Evolutionary conservation across 2,113 vertebrate genomes (phyloP).

Genomic region (Bufo bufo): DNA sequence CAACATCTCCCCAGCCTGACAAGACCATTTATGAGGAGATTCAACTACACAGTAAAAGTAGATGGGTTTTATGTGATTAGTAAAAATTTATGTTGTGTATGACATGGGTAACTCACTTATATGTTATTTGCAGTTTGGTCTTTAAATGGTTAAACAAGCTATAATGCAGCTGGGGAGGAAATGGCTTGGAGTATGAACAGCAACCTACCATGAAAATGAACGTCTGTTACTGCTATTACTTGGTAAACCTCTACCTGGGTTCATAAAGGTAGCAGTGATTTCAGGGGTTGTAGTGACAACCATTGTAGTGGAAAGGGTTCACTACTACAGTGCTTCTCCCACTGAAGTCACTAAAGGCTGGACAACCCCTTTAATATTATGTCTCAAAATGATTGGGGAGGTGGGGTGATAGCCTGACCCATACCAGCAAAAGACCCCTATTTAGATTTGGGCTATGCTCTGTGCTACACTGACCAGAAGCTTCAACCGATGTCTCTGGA

Average conservation of each 20-base stretch:
- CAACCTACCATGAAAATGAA: too few relatives aligned
- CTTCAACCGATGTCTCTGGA: not conserved
- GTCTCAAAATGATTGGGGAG: not conserved
- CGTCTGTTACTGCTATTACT: too few relatives aligned
- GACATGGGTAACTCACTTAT: not conserved
- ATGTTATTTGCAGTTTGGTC: not conserved
- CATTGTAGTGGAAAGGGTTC: too few relatives aligned
- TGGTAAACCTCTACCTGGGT: too few relatives aligned
- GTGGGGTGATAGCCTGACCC: not conserved
- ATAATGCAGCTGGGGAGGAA: too few relatives aligned
- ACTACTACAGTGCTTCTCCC: too few relatives aligned
- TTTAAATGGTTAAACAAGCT: not conserved
- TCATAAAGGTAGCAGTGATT: too few relatives aligned
- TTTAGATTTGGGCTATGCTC: not conserved
- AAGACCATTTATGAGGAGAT: too few relatives aligned
- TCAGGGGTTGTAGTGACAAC: too few relatives aligned
- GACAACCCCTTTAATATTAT: not conserved
- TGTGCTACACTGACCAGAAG: not conserved
- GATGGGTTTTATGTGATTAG: not conserved
- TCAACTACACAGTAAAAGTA: not conserved
- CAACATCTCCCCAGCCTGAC: too few relatives aligned
- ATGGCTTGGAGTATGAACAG: not conserved
- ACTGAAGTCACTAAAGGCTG: too few relatives aligned
- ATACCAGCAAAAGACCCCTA: not conserved
- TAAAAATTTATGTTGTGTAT: not conserved